These are phyloP conservation scores for Gymnodraco acuticeps DNA, from an alignment of 2,797 vertebrate genomes.

Conservation along the genomic window DNA sequence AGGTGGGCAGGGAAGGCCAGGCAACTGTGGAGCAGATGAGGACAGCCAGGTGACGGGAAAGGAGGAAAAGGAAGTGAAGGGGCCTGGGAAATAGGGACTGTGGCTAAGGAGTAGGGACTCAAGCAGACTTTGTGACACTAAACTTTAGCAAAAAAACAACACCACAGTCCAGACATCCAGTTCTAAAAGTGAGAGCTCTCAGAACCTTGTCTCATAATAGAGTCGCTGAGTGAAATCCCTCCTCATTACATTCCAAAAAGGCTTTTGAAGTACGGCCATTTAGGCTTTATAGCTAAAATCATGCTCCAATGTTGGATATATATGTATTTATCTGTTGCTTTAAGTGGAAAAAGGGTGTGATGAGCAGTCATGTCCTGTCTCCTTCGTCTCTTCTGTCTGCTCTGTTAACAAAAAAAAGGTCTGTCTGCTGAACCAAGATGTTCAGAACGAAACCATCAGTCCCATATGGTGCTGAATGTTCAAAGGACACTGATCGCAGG, in stretches of 20 bases:
- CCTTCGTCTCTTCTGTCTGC: constrained; percentile 6
- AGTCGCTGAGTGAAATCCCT: constrained; percentile 8
- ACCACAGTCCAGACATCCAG: background rate
- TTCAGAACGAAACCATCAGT: constrained; percentile 56
- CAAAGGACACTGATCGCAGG: constrained; percentile 69
- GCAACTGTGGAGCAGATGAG: no score
- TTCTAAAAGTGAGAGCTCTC: background rate
- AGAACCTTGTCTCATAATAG: constrained; percentile 9
- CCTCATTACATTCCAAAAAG: constrained; percentile 17
- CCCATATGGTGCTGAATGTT: constrained; percentile 80
- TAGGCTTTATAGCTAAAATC: constrained; percentile 31
- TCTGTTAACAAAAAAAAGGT: constrained; percentile 42
- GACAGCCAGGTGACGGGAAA: no score
- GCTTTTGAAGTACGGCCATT: constrained; percentile 37
- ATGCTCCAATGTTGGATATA: constrained; percentile 16
- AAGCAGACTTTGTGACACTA: background rate
- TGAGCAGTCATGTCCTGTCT: constrained; percentile 12
- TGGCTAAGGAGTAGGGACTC: background rate
- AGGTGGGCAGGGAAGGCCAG: no score
- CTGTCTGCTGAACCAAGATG: constrained; percentile 54
- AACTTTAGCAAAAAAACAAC: background rate
- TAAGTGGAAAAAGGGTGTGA: constrained; percentile 33
- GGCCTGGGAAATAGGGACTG: no score
- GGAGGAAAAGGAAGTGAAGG: no score
- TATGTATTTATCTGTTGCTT: constrained; percentile 29